These are phyloP conservation scores for Hydrocynus forskahlii DNA, from an alignment of 2,797 vertebrate genomes.

Conservation along the genomic window DNA sequence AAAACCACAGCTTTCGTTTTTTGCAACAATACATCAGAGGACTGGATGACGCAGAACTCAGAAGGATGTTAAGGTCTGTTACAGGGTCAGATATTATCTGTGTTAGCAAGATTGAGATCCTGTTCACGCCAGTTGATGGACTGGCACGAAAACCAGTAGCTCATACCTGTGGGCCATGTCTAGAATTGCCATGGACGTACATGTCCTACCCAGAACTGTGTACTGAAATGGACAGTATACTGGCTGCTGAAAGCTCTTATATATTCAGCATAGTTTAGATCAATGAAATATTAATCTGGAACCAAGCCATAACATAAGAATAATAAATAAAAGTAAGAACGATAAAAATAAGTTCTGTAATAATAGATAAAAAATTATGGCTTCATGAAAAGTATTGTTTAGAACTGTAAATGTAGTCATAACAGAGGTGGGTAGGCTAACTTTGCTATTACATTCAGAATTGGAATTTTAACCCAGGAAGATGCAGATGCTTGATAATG, in stretches of 20 bases:
- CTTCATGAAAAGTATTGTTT: too few relatives aligned
- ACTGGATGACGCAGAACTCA: conserved; percentile 22
- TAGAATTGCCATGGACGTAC: conserved; percentile 56
- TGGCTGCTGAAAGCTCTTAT: not conserved
- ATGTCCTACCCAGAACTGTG: conserved; percentile 49
- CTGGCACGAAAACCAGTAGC: conserved; percentile 34
- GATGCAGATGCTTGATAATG: too few relatives aligned
- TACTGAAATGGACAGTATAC: conserved; percentile 51
- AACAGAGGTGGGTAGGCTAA: too few relatives aligned
- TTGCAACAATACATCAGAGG: conserved; percentile 44
- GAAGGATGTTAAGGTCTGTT: conserved; percentile 47
- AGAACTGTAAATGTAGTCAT: too few relatives aligned
- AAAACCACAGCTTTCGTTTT: conserved; percentile 49
- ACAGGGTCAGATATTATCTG: conserved; percentile 54
- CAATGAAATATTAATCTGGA: too few relatives aligned
- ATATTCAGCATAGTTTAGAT: too few relatives aligned
- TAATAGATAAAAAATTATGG: too few relatives aligned
- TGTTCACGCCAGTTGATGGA: conserved; percentile 51
- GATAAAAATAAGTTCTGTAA: too few relatives aligned
- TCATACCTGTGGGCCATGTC: conserved; percentile 50
- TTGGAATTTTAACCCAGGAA: too few relatives aligned
- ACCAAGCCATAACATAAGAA: too few relatives aligned
- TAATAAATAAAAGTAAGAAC: too few relatives aligned
- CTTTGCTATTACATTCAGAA: too few relatives aligned
- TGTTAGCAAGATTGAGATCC: conserved; percentile 45